Base-by-base conservation (phyloP, 2,888 invertebrate genomes). In the Ophion slaviceki region DNA sequence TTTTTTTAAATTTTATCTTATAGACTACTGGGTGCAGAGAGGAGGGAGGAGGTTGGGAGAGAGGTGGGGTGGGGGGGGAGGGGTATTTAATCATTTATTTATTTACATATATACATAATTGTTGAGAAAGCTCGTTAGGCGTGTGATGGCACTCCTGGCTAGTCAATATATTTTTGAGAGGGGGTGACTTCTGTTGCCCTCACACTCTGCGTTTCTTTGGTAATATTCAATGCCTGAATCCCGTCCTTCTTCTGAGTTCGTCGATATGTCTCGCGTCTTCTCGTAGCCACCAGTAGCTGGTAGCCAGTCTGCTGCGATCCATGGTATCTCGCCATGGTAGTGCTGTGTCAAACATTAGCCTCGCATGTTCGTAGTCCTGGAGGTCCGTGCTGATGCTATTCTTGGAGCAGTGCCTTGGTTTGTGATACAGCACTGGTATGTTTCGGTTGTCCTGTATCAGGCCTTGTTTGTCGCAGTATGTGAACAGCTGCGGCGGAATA, bases 401-500 rank as follows among this genome's bases (percentile, higher is more conserved):
- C 4, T 70, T 78, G 1, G n/a, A 28, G 6, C 32, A 67, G 32
- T 77, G 77, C 20, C 77, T 67, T 0, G 32, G 47, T 28, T 62
- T 47, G 5, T 78, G 70, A 4, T 70, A 78, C 0, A 70, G 8
- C 1, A 45, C 45, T 2, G 70, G 47, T 1, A 78, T 10, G 14
- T 78, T 68, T 24, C 11, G 2, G n/a, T 47, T 24, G 28, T 78
- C n/a, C 32, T 70, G 78, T 28, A 77, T 40, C 6, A 77, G 2
- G 0, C 70, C 61, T 61, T 45, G 17, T 4, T 10, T 2, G 20
- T 78, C 78, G 11, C 53, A 57, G 24, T 20, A 67, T 2, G 2
- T 67, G n/a, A 77, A 77, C 0, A 67, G n/a, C 28, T 67, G 57
- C 0, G 67, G 67, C 1, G 66, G 77, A 0, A 32, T 77, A 8